A percentile compares a stretch with the other conserved stretches of the same genome.
Conservation (phyloP, 30 jellyfish, hydroid and myxozoan genomes). For the Aurelia aurita region DNA sequence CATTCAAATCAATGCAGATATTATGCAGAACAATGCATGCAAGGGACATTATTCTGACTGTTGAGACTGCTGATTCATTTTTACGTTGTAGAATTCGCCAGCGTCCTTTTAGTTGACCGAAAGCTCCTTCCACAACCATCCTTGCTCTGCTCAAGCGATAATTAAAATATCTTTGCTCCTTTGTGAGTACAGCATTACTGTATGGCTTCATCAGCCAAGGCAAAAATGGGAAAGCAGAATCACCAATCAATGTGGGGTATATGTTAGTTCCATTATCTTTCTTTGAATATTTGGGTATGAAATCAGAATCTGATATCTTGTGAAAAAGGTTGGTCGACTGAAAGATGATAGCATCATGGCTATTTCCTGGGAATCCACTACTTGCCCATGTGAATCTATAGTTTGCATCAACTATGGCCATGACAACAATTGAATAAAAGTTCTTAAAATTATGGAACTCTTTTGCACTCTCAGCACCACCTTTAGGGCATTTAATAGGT, state of each 20-base stretch:
- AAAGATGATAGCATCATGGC: constrained; percentile 43
- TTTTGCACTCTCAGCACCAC: constrained; percentile 64
- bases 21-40: constrained; percentile 70
- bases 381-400: constrained; percentile 62
- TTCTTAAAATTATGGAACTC: constrained; percentile 56
- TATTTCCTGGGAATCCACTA: constrained; percentile 60
- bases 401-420: constrained; percentile 65
- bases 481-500: constrained; percentile 66
- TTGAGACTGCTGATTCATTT: constrained; percentile 27
- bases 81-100: constrained; percentile 62
- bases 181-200: constrained; percentile 39
- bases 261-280: constrained; percentile 15
- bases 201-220: constrained; percentile 62
- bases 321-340: constrained; percentile 39
- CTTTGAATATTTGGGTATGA: constrained; percentile 25
- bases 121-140: constrained; percentile 74
- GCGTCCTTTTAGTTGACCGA: constrained; percentile 65
- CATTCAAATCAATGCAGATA: constrained; percentile 46
- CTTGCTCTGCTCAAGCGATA: constrained; percentile 64
- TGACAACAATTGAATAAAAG: constrained; percentile 38
- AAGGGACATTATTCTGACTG: constrained; percentile 26
- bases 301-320: constrained; percentile 7
- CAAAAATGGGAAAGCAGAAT: constrained; percentile 60
- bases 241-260: constrained; percentile 33
- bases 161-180: constrained; percentile 34